Conservation (phyloP, 2,113 vertebrate genomes). For the Ciconia boyciana region DNA sequence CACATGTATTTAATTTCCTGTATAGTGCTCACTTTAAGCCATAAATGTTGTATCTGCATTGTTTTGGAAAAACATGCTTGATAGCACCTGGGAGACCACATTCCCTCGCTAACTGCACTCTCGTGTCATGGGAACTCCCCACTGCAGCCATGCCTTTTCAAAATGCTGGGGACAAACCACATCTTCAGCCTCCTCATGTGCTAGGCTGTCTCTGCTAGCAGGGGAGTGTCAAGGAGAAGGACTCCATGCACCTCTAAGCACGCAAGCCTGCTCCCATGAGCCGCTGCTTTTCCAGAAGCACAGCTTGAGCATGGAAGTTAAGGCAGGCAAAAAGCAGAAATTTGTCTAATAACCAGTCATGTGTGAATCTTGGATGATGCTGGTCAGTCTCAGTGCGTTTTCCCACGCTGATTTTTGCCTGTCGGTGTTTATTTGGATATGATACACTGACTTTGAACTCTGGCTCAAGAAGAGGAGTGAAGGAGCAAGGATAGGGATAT, state of each 20-base stretch:
- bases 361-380: not conserved
- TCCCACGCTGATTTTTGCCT: not conserved
- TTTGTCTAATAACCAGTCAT: not conserved
- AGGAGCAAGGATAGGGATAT: not conserved
- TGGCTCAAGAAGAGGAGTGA: not conserved
- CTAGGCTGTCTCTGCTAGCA: not conserved
- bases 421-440: not conserved
- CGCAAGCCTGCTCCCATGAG: not conserved
- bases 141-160: not conserved
- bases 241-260: not conserved
- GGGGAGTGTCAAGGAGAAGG: not conserved
- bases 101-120: not conserved
- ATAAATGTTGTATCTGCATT: not conserved
- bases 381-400: not conserved
- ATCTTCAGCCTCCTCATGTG: not conserved
- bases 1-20: constrained; percentile 57
- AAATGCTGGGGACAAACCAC: not conserved
- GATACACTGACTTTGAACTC: not conserved
- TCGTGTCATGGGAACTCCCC: not conserved
- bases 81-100: not conserved
- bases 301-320: not conserved
- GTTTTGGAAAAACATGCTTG: constrained; percentile 13
- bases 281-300: not conserved
- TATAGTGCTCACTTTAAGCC: not conserved
- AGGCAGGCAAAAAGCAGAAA: not conserved